Evolutionary conservation across 2,113 vertebrate species (phyloP).

Genomic region (Chelonoidis abingdonii): DNA sequence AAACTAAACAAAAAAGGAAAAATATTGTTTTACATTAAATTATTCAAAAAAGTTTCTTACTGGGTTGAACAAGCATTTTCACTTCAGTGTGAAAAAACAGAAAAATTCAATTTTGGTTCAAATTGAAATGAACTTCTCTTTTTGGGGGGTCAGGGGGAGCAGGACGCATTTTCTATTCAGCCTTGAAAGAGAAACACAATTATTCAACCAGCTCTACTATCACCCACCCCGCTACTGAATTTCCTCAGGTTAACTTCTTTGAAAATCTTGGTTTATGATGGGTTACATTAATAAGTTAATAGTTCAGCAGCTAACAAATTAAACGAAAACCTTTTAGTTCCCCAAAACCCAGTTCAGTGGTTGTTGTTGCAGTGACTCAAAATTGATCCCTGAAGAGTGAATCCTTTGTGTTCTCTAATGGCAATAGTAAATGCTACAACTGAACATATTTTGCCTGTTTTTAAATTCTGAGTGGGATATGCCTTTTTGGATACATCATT

Average conservation of each 20-base stretch:
- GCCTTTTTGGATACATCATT: slow-evolving; percentile 33
- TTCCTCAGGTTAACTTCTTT: neutral
- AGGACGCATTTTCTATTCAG: neutral
- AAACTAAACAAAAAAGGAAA: neutral
- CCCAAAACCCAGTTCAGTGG: neutral
- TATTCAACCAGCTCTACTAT: neutral
- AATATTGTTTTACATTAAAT: neutral
- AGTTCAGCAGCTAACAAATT: neutral
- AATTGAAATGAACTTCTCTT: neutral
- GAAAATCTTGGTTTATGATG: neutral
- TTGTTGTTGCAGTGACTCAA: neutral
- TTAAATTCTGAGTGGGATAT: neutral
- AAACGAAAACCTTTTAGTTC: neutral
- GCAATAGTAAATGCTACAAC: neutral
- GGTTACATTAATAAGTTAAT: neutral
- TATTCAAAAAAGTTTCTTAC: neutral
- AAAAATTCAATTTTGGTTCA: neutral
- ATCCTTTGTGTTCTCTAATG: fast-evolving
- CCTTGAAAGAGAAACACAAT: neutral
- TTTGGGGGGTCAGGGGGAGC: neutral
- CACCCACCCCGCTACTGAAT: neutral
- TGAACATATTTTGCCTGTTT: neutral
- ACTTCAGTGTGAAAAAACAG: neutral
- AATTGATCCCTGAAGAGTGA: neutral
- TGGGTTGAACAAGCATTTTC: neutral